Evolutionary conservation across 1,140 invertebrate genomes (phyloP).

Genomic region (Zaprionus vittiger): DNA sequence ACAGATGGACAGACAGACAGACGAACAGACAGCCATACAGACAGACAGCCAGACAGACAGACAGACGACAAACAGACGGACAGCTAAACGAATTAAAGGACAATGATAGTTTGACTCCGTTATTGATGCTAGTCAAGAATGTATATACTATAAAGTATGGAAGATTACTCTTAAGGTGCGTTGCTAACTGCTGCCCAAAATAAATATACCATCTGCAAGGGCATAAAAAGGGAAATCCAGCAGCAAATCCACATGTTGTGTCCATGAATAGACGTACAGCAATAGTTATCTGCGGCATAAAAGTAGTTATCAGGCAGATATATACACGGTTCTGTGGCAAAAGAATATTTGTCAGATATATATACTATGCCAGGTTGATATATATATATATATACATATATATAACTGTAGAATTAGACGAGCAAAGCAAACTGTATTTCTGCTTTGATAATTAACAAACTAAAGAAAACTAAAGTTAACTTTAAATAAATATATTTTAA

Average conservation of each 20-base stretch:
- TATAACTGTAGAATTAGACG: no score
- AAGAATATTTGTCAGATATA: no score
- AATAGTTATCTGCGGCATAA: neutral
- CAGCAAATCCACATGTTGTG: slow-evolving; percentile 7
- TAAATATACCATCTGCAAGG: no score
- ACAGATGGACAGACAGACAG: no score
- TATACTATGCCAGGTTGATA: no score
- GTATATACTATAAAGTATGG: no score
- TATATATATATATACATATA: no score
- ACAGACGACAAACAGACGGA: slow-evolving; percentile 2
- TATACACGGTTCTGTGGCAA: neutral
- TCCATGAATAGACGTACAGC: neutral
- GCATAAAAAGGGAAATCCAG: neutral
- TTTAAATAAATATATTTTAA: neutral
- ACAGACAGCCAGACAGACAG: slow-evolving; percentile 19
- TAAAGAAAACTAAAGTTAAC: neutral
- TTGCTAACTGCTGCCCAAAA: no score
- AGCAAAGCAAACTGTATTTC: neutral
- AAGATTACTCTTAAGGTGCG: no score
- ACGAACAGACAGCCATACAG: neutral
- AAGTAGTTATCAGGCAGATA: neutral
- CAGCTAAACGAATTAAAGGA: slow-evolving; percentile 11
- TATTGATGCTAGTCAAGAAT: no score
- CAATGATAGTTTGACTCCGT: no score
- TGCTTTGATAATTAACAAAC: neutral